Base-by-base conservation (phyloP, 2,888 invertebrate genomes). In the Drosophila melanosoma region DNA sequence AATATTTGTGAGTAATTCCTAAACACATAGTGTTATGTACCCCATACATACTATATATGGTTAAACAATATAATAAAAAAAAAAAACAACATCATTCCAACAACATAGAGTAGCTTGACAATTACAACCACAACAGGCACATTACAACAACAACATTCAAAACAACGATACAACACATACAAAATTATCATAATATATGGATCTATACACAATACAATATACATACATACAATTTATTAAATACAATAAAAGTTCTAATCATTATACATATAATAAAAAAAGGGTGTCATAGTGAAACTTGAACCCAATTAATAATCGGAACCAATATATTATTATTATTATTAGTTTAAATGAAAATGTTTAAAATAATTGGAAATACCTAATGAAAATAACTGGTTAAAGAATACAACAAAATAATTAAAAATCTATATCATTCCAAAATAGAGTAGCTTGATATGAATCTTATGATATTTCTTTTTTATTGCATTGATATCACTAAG, bases 1-100 rank as follows among this genome's bases (percentile, higher is more conserved):
- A 83, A 75, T 90, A 89, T 90, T 90, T 89, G 89, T 89, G 89
- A 89, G 90, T 89, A 89, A 84, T 79, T 87, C 75, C 87, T 69
- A 86, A 69, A 83, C 81, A 75, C 81, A 81, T 75, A 80, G 80
- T 82, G 77, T 82, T 82, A 82, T 79, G 81, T 81, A 81, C 81
- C 72, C 72, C 69, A 65, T 78, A 70, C 74, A 78, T 74, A 79
- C 75, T 76, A 71, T 79, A 76, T 79, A 80, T 80, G 80, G 74
- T 69, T 70, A 67, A 45, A 74, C 74, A 61, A 70, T 67, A 65
- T 52, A 71, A 69, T 72, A 51, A 66, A 64, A 40, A 56, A 63
- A 65, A 60, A 51, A n/a, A 69, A 60, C 42, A 65, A 42, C 38
- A 57, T 57, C 56, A 59, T 51, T 49, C 40, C 63, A 67, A 70